Evolutionary conservation across 1,140 invertebrate species (phyloP).

Genomic region (Arion vulgaris): DNA sequence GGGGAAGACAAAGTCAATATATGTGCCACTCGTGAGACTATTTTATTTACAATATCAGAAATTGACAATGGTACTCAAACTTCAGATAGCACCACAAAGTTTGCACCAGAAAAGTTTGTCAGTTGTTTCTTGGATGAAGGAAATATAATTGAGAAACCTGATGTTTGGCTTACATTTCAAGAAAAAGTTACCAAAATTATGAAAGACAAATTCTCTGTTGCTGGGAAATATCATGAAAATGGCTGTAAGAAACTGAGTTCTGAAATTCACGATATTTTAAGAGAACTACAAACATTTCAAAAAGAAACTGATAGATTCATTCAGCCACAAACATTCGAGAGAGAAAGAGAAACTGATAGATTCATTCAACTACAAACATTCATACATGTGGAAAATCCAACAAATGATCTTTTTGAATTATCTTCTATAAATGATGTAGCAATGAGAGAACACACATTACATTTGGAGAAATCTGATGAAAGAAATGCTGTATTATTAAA

Average conservation of each 20-base stretch:
- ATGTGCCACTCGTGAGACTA: conserved; percentile 15
- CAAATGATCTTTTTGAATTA: too few species aligned
- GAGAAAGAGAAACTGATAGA: neutral
- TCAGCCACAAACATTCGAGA: neutral
- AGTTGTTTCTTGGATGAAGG: neutral
- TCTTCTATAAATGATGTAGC: neutral
- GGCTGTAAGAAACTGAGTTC: conserved; percentile 5
- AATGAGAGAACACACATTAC: neutral
- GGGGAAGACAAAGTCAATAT: conserved; percentile 25
- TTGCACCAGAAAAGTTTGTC: conserved; percentile 21
- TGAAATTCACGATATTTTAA: neutral
- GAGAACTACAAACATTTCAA: neutral
- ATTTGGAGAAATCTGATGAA: neutral
- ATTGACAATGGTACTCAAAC: neutral
- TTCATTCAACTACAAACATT: neutral
- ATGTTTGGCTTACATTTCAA: conserved; percentile 23
- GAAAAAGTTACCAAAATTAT: conserved; percentile 17
- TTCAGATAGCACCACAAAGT: neutral
- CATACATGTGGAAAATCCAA: neutral
- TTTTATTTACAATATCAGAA: neutral
- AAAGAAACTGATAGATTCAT: neutral
- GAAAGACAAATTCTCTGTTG: neutral
- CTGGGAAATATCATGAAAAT: neutral
- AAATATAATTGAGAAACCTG: neutral
- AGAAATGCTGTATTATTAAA: neutral